Evolutionary conservation across 2,797 vertebrate genomes (phyloP), one percentile per base, ranked within the genome.

Genomic region (Lophius americanus): DNA sequence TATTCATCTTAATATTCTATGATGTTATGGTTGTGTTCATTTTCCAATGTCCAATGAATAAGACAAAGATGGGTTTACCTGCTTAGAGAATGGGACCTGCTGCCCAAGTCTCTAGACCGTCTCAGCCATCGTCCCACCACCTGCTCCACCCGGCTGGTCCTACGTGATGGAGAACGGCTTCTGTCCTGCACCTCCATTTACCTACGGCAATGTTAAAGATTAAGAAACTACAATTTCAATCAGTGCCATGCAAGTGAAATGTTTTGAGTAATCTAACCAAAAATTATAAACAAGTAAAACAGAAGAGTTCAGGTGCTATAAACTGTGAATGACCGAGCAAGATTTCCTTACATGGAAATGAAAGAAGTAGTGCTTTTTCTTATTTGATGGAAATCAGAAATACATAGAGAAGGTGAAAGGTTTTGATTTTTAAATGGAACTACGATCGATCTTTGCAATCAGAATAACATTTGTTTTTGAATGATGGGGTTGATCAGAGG

Each of bases 101-200:
- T 92, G 9, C 94, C 81, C 58, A 94, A 88, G 84, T 98, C 96
- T 77, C 95, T 85, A 55, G 96, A 95, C 5, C 96, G 95, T 51
- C 96, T 94, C 70, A 99, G 94, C 98, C 97, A 99, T 93, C 96
- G 94, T n/a, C 95, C 95, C 76, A 99, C 97, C 93, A 99, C 95
- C 88, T 98, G 96, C 72, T 99, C 98, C 90, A 99, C 95, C 84
- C 95, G 92, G 85, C 94, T 95, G 76, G 96, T 92, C 93, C 93
- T 96, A 67, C 95, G 95, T 68, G 95, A 93, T 46, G 96, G 96
- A 73, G 94, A 94, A 81, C 96, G 91, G 86, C 93, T 95, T 88
- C 93, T 85, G 84, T 97, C 96, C 91, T 95, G 92, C 87, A 94
- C 94, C 92, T 98, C 97, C 98, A 99, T 99, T 95, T 97, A 96